These are phyloP conservation scores for Osmoderma eremita DNA, from an alignment of 2,888 invertebrate genomes.

Conservation along the genomic window DNA sequence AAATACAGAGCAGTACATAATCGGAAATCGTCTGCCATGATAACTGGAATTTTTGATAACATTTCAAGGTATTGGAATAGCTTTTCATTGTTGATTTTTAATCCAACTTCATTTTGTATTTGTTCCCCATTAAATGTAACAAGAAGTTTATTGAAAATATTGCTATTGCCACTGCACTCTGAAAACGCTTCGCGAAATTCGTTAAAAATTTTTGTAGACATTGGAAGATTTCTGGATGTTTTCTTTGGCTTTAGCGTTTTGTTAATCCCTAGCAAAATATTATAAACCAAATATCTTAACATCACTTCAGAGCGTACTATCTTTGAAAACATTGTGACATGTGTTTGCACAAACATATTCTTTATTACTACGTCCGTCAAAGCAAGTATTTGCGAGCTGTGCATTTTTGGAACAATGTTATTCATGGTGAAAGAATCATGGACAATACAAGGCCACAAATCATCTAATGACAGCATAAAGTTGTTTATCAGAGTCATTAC, in stretches of 20 bases:
- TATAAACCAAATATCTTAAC: slow-evolving; percentile 30
- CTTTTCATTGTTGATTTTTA: slow-evolving; percentile 46
- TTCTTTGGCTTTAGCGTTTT: slow-evolving; percentile 51
- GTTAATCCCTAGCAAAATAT: slow-evolving; percentile 53
- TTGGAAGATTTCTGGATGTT: background rate
- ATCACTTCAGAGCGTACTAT: slow-evolving; percentile 18
- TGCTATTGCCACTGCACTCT: background rate
- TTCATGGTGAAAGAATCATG: slow-evolving; percentile 55
- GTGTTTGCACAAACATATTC: slow-evolving; percentile 30
- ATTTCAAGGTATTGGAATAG: slow-evolving; percentile 50
- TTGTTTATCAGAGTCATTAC: slow-evolving; percentile 51
- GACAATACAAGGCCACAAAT: slow-evolving; percentile 54
- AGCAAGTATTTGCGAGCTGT: slow-evolving; percentile 42
- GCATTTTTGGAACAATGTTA: slow-evolving; percentile 54
- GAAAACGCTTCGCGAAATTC: slow-evolving; percentile 29
- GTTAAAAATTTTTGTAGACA: slow-evolving; percentile 39
- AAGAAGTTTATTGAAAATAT: background rate
- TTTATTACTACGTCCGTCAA: slow-evolving; percentile 47
- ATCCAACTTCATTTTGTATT: background rate
- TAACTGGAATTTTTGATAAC: slow-evolving; percentile 53
- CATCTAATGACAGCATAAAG: slow-evolving; percentile 52
- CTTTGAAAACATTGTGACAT: background rate
- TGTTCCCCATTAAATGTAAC: slow-evolving; percentile 9
- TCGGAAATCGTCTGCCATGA: slow-evolving; percentile 50
- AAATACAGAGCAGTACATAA: slow-evolving; percentile 54